Evolutionary conservation across 2,797 vertebrate genomes (phyloP).

Genomic region (Gephyroberyx darwinii): DNA sequence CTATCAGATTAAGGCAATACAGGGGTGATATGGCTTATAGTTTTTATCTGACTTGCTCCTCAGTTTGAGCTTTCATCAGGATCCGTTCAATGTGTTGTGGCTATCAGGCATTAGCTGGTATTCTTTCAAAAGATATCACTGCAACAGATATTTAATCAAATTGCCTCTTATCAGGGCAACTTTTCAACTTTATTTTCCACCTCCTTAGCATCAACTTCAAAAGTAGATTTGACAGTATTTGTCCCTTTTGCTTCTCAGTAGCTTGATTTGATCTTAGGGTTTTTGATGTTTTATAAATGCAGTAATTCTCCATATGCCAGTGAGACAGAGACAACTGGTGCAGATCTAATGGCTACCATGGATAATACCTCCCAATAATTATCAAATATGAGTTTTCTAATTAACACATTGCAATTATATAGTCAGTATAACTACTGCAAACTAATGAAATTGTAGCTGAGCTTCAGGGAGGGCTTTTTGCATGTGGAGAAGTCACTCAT

Average conservation of each 20-base stretch:
- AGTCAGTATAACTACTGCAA: no score
- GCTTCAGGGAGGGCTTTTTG: neutral
- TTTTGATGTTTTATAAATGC: conserved; percentile 21
- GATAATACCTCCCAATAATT: no score
- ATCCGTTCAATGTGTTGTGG: neutral
- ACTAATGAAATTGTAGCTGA: neutral
- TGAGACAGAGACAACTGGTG: neutral
- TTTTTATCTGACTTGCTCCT: neutral
- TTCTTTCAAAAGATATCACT: neutral
- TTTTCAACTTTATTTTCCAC: conserved; percentile 1
- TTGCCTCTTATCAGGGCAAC: neutral
- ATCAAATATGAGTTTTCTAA: no score
- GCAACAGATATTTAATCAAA: neutral
- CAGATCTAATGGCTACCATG: neutral
- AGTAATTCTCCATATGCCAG: conserved; percentile 12
- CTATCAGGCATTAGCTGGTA: neutral
- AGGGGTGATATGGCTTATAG: no score
- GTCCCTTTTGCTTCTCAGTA: no score
- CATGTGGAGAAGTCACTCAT: conserved; percentile 5
- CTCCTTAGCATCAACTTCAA: conserved; percentile 11
- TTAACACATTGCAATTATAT: no score
- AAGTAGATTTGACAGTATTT: neutral
- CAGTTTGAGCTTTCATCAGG: neutral
- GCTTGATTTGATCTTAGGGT: neutral
- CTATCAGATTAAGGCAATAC: neutral